Evolutionary conservation across 2,113 vertebrate genomes (phyloP), one percentile per base, ranked within the genome.

Genomic region (Marmota flaviventris): DNA sequence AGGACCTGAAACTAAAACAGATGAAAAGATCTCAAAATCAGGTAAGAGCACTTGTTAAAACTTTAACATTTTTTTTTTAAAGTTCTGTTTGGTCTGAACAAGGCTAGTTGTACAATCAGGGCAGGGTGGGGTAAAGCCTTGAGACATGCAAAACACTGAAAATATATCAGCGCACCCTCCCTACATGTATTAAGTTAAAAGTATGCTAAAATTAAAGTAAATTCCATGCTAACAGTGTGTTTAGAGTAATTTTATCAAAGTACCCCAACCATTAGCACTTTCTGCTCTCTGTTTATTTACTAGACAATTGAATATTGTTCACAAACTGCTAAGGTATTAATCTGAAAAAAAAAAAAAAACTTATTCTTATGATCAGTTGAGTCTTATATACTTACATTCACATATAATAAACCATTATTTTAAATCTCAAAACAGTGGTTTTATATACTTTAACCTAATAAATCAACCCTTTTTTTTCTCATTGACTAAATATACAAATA

Each of bases 1-100:
- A 98, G 91, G 96, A 88, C 70, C 22, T 96, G 79, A 92, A 67
- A 91, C 58, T 1, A 56, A 98, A 97, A 98, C 88, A 93, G 29
- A 95, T 84, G 89, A 96, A 79, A 97, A 90, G 29, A 76, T 14
- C 53, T 20, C 88, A 84, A 96, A 97, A 94, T 12, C 85, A 98
- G 86, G 51, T 97, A 97, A 89, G 42, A 0, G 1, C 4, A 27
- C 0, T 89, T 58, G 42, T 8, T 56, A n/a, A 87, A 16, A 53
- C 75, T 87, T 94, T 37, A 22, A 34, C 14, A 27, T 58, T 58
- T n/a, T 13, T 13, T 58, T n/a, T 13, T 39, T 39, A 0, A 39
- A 39, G 8, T 42, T 63, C 17, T 67, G 1, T 48, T 88, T 63
- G 8, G 24, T 69, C 37, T 77, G 27, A 90, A 56, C 16, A 92